A percentile compares a stretch with the other conserved stretches of the same genome.
These are phyloP conservation scores for Cochlearius cochlearius DNA, from an alignment of 2,113 vertebrate species.

Conservation along the genomic window DNA sequence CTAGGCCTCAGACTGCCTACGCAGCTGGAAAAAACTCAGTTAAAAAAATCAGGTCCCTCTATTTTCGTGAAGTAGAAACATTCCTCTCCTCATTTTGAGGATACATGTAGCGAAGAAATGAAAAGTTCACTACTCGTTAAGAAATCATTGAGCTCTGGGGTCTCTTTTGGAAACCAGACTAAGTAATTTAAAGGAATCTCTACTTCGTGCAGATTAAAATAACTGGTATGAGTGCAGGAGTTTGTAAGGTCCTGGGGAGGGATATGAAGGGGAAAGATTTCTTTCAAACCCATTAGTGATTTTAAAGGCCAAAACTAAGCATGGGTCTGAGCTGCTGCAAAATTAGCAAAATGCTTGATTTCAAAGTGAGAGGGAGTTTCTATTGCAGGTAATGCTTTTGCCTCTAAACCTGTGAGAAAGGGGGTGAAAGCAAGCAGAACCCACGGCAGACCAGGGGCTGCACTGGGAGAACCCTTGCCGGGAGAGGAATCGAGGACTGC, in stretches of 20 bases:
- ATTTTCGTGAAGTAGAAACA: background rate
- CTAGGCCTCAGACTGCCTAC: background rate
- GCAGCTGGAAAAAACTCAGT: constrained; percentile 6
- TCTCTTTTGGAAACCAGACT: constrained; percentile 37
- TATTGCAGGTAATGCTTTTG: constrained; percentile 60
- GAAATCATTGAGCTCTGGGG: constrained; percentile 46
- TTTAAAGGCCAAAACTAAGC: constrained; percentile 59
- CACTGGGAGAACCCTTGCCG: constrained; percentile 72
- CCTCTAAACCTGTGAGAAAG: constrained; percentile 66
- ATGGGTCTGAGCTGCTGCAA: constrained; percentile 20
- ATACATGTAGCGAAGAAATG: constrained; percentile 34
- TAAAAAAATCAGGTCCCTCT: constrained; percentile 42
- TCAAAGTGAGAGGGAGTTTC: constrained; percentile 47
- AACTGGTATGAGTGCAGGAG: background rate
- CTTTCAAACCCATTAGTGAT: constrained; percentile 24
- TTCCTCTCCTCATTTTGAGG: constrained; percentile 29
- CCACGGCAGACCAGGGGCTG: constrained; percentile 72
- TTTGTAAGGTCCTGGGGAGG: constrained; percentile 21
- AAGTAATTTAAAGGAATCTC: constrained; percentile 29
- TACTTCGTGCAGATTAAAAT: constrained; percentile 43
- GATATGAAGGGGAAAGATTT: constrained; percentile 8
- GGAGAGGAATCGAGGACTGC: constrained; percentile 74
- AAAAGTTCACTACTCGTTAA: constrained; percentile 38
- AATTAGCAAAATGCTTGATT: constrained; percentile 57
- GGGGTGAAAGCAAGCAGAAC: constrained; percentile 71